These are phyloP conservation scores for Paraescarpia echinospica DNA, from an alignment of 1,140 invertebrate species.

Conservation along the genomic window DNA sequence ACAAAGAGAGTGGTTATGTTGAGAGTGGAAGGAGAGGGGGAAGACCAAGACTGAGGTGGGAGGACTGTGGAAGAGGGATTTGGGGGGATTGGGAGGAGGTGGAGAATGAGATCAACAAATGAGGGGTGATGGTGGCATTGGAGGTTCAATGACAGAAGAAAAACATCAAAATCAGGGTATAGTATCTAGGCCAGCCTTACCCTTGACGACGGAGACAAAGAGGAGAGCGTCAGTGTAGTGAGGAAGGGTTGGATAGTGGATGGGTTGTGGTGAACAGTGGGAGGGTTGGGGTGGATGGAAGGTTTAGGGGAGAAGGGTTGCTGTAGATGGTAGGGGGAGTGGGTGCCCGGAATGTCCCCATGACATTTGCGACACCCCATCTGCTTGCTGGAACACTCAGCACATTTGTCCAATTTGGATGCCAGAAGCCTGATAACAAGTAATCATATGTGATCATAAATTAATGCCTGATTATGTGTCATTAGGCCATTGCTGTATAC, in stretches of 20 bases:
- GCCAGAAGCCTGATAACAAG: not conserved
- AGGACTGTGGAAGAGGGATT: too few species aligned
- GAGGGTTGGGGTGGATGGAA: not conserved
- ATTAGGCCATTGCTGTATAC: not conserved
- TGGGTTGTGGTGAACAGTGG: not conserved
- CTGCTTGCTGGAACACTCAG: not conserved
- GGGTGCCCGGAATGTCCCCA: not conserved
- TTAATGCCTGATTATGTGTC: conserved; percentile 1
- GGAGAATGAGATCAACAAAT: too few species aligned
- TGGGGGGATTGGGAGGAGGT: too few species aligned
- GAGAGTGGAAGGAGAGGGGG: too few species aligned
- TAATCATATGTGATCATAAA: not conserved
- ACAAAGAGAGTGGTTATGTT: too few species aligned
- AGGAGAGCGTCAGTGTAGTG: too few species aligned
- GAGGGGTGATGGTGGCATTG: too few species aligned
- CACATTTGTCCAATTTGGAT: not conserved
- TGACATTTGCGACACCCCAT: not conserved
- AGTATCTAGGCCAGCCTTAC: too few species aligned
- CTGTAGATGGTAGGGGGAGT: not conserved
- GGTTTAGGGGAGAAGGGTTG: not conserved
- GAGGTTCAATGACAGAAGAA: too few species aligned
- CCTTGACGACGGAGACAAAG: too few species aligned
- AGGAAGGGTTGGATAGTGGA: not conserved
- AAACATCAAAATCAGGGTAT: too few species aligned
- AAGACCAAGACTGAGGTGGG: too few species aligned